Evolutionary conservation across 37 sponge, comb jelly and placozoan species (phyloP).

Genomic region (Hormiphora californensis): DNA sequence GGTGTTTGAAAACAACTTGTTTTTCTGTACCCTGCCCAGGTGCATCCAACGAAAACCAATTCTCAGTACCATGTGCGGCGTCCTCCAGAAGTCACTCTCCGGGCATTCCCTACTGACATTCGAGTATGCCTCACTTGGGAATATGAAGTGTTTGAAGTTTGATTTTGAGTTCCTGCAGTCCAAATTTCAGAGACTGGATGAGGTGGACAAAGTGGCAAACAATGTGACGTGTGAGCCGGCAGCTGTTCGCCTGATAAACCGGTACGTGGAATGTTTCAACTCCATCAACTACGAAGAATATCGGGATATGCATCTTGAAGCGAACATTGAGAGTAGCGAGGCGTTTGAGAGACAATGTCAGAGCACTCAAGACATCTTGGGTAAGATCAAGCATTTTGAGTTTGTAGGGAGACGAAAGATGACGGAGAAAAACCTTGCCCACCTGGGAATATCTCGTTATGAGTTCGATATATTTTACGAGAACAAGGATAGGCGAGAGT

Average conservation of each 20-base stretch:
- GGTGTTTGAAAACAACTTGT: constrained; percentile 3
- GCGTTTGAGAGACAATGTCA: constrained; percentile 15
- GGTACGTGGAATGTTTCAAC: background rate
- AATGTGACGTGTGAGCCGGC: constrained; percentile 3
- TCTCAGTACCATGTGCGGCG: constrained; percentile 20
- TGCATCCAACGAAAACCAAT: constrained; percentile 16
- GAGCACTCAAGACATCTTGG: background rate
- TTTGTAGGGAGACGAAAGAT: constrained; percentile 28
- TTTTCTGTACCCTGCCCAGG: constrained; percentile 27
- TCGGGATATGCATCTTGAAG: background rate
- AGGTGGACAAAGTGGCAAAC: background rate
- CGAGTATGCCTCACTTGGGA: constrained; percentile 17
- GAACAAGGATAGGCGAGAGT: background rate
- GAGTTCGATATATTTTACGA: constrained; percentile 20
- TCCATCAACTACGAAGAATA: background rate
- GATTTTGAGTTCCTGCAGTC: background rate
- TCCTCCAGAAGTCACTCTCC: constrained; percentile 11
- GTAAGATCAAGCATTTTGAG: background rate
- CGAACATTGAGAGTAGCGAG: background rate
- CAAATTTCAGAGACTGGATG: constrained; percentile 23
- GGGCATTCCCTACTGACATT: background rate
- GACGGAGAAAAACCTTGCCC: constrained; percentile 6
- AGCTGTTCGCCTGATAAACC: background rate
- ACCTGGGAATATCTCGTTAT: background rate
- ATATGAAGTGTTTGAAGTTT: background rate